phyloP scores from a whole-genome alignment of 1,140 invertebrate genomes.

The Cardiocondyla obscurior region DNA sequence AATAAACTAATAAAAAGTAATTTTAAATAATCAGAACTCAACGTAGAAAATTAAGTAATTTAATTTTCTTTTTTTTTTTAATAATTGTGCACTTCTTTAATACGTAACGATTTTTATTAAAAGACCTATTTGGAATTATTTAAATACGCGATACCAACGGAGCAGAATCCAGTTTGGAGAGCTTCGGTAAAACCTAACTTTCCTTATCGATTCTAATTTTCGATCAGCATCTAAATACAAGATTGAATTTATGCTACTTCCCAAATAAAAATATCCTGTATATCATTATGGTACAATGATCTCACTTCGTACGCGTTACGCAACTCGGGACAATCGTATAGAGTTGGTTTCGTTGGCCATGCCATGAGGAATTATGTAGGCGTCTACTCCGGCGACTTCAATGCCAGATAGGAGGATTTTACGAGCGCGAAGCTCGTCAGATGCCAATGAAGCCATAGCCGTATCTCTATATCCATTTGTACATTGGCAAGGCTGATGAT shows the following conservation, averaged over 20 bases:
- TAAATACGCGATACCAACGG: neutral
- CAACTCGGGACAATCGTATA: slow-evolving; percentile 26
- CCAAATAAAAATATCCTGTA: neutral
- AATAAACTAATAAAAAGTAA: neutral
- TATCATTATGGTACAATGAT: slow-evolving; percentile 6
- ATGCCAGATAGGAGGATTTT: slow-evolving; percentile 52
- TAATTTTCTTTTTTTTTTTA: neutral
- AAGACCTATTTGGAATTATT: neutral
- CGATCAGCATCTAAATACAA: neutral
- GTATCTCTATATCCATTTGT: slow-evolving; percentile 19
- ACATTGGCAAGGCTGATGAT: neutral
- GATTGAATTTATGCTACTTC: neutral
- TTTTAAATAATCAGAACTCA: neutral
- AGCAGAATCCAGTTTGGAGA: neutral
- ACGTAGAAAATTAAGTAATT: neutral
- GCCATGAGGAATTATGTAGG: slow-evolving; percentile 34
- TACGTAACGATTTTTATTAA: neutral
- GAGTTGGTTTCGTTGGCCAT: slow-evolving; percentile 7
- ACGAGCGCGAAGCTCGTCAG: slow-evolving; percentile 29
- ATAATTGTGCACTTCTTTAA: neutral
- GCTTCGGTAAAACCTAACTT: neutral
- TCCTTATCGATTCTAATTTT: neutral
- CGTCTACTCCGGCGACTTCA: slow-evolving; percentile 62
- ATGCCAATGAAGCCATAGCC: slow-evolving; percentile 33
- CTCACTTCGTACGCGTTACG: slow-evolving; percentile 32